Evolutionary conservation across 2,113 vertebrate genomes (phyloP), one percentile per base, ranked within the genome.

Genomic region (Psittacara wagleri): DNA sequence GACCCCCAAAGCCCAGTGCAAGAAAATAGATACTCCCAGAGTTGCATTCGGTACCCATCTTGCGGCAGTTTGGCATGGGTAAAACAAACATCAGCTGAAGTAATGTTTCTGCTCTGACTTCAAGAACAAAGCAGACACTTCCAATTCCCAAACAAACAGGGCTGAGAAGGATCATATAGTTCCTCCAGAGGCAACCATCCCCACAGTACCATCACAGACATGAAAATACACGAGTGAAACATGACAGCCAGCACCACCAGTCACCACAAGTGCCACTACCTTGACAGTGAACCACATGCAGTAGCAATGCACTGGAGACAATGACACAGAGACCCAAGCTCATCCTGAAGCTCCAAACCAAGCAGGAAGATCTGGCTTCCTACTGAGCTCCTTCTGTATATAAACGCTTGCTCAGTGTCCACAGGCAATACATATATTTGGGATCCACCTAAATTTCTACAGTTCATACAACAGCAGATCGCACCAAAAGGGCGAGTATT

Each of bases 281-380:
- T 94, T 86, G 33, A 59, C 22, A 59, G 57, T 35, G 57, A 35
- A 15, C 33, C 33, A 59, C n/a, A 4, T 46, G 19, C 1, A 10
- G 61, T 10, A 78, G 57, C 0, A 0, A 63, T 22, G 48, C 35
- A 52, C 19, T 3, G 2, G n/a, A 86, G 84, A 77, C 1, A 1
- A 69, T 43, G n/a, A 86, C 19, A 70, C 76, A 64, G 64, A 76
- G n/a, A 37, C 3, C 2, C 0, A 2, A 2, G 18, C 31, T 67
- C 10, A 28, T 75, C 37, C 67, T 27, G 3, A 49, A 81, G 46
- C 37, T 75, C 46, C 61, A 68, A 67, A 86, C 24, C 17, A 72
- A 70, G 49, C 29, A 1, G 49, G 22, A 75, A 79, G 49, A 76
- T 46, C 12, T 52, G 41, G 3, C 27, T 79, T 90, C 67, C 55